These are phyloP conservation scores for Coleophora deauratella DNA, from an alignment of 2,888 invertebrate genomes.

Conservation along the genomic window DNA sequence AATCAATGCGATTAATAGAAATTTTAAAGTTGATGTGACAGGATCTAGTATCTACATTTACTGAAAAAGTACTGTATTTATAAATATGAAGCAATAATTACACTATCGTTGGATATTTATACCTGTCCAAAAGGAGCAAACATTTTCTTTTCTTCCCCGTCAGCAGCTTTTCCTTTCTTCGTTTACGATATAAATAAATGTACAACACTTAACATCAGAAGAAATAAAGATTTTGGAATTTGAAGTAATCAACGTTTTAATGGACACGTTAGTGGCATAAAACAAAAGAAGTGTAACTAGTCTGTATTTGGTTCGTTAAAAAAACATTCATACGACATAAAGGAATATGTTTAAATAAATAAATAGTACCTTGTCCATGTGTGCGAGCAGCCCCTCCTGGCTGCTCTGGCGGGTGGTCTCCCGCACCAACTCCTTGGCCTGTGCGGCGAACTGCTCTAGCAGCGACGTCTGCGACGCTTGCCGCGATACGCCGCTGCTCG, in stretches of 20 bases:
- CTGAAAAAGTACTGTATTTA: background rate
- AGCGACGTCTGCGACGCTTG: constrained; percentile 90
- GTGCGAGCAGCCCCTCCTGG: constrained; percentile 90
- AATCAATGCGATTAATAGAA: too few species aligned
- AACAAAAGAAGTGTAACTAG: too few species aligned
- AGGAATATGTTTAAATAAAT: too few species aligned
- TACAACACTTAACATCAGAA: constrained; percentile 15
- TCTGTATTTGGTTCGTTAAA: too few species aligned
- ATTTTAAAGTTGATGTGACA: too few species aligned
- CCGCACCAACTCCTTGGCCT: constrained; percentile 90
- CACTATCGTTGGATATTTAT: constrained; percentile 27
- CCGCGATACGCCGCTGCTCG: constrained; percentile 68
- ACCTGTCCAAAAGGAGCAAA: constrained; percentile 90
- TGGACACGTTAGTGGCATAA: too few species aligned
- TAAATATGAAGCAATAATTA: constrained; percentile 4
- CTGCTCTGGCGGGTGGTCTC: constrained; percentile 92
- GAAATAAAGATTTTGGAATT: background rate
- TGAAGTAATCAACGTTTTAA: background rate
- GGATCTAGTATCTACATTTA: too few species aligned
- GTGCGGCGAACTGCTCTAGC: constrained; percentile 89
- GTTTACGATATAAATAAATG: constrained; percentile 28
- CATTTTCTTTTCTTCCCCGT: constrained; percentile 82
- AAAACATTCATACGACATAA: too few species aligned
- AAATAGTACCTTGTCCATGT: constrained; percentile 87
- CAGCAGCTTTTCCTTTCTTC: constrained; percentile 85